Evolutionary conservation across 2,113 vertebrate genomes (phyloP).

Genomic region (Pavo muticus): DNA sequence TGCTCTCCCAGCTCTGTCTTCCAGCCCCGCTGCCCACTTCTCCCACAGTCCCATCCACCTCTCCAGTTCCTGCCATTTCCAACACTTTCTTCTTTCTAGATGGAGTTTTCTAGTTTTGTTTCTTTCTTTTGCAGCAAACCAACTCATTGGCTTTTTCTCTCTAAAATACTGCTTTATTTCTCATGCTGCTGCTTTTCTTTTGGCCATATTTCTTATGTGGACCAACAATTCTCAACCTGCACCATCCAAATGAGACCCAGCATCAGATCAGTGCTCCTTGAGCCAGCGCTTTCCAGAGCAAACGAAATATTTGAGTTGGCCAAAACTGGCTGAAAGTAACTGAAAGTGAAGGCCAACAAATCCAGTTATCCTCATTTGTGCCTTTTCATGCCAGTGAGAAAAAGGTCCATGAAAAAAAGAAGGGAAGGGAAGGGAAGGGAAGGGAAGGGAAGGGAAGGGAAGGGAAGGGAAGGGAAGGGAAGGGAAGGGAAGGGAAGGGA

Average conservation of each 20-base stretch:
- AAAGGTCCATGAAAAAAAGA: neutral
- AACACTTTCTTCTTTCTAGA: neutral
- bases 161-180: neutral
- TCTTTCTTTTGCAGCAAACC: neutral
- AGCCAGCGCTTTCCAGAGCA: neutral
- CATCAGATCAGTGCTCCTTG: neutral
- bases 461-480: neutral
- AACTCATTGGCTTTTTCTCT: rapidly evolving
- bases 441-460: neutral
- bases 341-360: too few relatives aligned
- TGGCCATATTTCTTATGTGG: neutral
- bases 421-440: neutral
- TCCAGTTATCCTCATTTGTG: too few relatives aligned
- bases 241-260: neutral
- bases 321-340: neutral
- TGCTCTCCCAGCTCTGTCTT: conserved; percentile 24
- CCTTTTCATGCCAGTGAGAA: too few relatives aligned
- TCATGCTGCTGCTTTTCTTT: neutral
- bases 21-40: neutral
- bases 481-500: neutral
- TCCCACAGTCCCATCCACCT: neutral
- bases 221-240: neutral
- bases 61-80: neutral
- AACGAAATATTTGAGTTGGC: neutral
- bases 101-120: neutral